Evolutionary conservation across 2,797 vertebrate species (phyloP).

Genomic region (Australoheros facetus): DNA sequence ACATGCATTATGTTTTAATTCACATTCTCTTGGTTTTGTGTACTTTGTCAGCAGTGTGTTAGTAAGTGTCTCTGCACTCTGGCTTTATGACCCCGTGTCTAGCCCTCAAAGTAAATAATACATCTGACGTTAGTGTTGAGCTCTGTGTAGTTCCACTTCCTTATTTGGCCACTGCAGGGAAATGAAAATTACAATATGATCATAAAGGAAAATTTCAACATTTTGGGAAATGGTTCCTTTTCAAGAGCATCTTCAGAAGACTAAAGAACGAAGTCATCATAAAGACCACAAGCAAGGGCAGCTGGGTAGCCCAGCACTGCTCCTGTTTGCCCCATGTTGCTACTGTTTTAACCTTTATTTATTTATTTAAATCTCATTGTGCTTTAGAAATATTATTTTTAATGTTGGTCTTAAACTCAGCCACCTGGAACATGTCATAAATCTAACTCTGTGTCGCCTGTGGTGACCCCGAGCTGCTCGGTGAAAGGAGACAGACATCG

Average conservation of each 20-base stretch:
- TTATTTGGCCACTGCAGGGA: neutral
- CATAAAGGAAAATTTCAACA: neutral
- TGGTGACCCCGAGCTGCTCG: neutral
- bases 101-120: neutral
- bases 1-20: too few relatives aligned
- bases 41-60: neutral
- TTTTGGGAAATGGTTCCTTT: neutral
- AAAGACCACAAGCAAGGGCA: neutral
- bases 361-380: neutral
- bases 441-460: neutral
- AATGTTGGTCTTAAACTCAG: neutral
- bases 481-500: neutral
- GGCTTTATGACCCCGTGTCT: neutral
- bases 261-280: neutral
- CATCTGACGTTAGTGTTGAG: neutral
- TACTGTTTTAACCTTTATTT: too few relatives aligned
- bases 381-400: neutral
- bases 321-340: neutral
- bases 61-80: neutral
- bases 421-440: neutral
- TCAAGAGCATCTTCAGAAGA: accelerated
- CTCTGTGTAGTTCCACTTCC: neutral
- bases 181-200: neutral
- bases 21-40: neutral
- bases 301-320: neutral